Evolutionary conservation across 2,797 vertebrate genomes (phyloP).

Genomic region (Triplophysa bombifrons): DNA sequence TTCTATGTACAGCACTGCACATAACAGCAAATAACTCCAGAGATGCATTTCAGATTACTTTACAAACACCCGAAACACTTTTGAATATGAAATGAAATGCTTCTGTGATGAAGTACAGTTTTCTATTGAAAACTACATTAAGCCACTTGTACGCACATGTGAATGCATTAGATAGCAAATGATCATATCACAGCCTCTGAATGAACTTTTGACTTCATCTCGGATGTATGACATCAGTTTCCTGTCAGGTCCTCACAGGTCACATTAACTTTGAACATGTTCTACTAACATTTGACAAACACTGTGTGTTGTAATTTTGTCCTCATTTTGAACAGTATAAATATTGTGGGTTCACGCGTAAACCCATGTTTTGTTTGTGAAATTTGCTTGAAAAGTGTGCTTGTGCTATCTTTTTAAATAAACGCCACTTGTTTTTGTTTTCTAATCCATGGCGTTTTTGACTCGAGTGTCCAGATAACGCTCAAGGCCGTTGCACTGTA

Average conservation of each 20-base stretch:
- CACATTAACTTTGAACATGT: background rate
- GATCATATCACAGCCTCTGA: no score
- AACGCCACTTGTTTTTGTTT: background rate
- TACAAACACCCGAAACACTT: background rate
- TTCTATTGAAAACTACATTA: background rate
- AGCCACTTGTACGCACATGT: no score
- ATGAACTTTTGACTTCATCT: background rate
- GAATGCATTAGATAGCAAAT: no score
- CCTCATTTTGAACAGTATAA: background rate
- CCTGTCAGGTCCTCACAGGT: background rate
- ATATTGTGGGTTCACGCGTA: background rate
- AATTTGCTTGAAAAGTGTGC: background rate
- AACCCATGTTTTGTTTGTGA: background rate
- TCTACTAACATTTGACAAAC: background rate
- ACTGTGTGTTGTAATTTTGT: background rate
- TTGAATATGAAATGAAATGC: background rate
- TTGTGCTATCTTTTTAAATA: background rate
- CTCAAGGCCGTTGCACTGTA: no score
- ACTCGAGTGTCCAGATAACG: background rate
- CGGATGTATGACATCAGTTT: background rate
- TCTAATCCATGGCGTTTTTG: background rate
- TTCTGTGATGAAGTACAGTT: background rate
- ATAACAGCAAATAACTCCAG: background rate
- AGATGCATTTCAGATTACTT: background rate
- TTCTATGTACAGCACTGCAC: background rate